phyloP scores from a whole-genome alignment of 2,113 vertebrate species.

The Regulus satrapa region DNA sequence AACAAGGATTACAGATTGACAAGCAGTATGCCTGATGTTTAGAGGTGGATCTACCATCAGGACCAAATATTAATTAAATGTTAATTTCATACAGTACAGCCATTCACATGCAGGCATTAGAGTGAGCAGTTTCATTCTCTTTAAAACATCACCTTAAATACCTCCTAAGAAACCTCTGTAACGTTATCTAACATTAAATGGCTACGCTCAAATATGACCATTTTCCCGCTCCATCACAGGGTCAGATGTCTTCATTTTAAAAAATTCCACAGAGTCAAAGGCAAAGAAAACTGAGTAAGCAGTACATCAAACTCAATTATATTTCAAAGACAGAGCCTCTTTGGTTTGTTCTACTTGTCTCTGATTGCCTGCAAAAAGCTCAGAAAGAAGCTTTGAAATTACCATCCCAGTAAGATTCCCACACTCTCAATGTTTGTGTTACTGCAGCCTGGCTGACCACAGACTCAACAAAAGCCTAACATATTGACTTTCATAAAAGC shows the following conservation, averaged over 20 bases:
- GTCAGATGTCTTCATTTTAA: background rate
- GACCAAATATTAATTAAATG: background rate
- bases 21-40: background rate
- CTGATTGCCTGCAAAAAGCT: background rate
- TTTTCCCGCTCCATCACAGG: background rate
- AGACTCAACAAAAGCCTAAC: slow-evolving; percentile 25
- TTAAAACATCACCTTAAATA: background rate
- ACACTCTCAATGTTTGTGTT: background rate
- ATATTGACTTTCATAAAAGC: background rate
- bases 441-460: background rate
- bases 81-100: background rate
- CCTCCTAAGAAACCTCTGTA: background rate
- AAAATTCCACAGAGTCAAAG: background rate
- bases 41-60: background rate
- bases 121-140: background rate
- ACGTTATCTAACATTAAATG: background rate
- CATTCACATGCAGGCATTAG: background rate
- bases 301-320: background rate
- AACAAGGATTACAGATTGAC: background rate
- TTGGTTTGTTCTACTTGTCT: background rate
- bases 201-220: background rate
- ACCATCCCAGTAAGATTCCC: slow-evolving; percentile 2
- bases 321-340: background rate
- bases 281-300: background rate
- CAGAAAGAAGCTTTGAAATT: slow-evolving; percentile 8